Conservation (phyloP, 2,113 vertebrate species). For the Talpa occidentalis region DNA sequence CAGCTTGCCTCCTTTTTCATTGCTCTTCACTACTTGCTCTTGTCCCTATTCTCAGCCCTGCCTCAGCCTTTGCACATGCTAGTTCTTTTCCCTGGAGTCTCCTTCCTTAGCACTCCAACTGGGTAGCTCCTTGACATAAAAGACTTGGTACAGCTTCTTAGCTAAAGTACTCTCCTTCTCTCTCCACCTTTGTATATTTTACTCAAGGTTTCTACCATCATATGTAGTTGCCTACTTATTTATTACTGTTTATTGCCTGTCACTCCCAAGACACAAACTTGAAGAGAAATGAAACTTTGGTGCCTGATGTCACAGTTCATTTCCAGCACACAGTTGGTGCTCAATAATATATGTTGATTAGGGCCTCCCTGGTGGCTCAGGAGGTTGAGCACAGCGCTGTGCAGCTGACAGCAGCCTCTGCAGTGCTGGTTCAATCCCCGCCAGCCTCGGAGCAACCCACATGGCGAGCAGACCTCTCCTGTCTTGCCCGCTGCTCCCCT, state of each 20-base stretch:
- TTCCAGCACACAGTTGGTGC: neutral
- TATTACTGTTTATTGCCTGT: neutral
- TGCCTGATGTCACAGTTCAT: neutral
- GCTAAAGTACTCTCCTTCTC: neutral
- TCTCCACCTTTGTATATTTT: neutral
- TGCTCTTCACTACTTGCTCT: too few relatives aligned
- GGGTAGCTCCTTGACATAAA: neutral
- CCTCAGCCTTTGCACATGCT: neutral
- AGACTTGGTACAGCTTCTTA: neutral
- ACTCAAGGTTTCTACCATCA: neutral
- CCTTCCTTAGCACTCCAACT: neutral
- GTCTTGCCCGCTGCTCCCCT: too few relatives aligned
- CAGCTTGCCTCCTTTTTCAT: neutral
- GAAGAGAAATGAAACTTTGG: neutral
- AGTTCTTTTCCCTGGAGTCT: neutral
- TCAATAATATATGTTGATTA: neutral
- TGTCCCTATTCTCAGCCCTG: too few relatives aligned
- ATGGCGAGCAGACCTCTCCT: too few relatives aligned
- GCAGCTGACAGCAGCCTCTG: too few relatives aligned
- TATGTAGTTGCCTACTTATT: neutral
- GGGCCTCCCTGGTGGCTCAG: too few relatives aligned
- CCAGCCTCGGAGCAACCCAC: too few relatives aligned
- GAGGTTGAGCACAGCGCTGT: too few relatives aligned
- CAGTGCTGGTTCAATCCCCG: too few relatives aligned
- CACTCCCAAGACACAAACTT: neutral